Conservation (phyloP, 2,797 vertebrate species). For the Cygnus olor region DNA sequence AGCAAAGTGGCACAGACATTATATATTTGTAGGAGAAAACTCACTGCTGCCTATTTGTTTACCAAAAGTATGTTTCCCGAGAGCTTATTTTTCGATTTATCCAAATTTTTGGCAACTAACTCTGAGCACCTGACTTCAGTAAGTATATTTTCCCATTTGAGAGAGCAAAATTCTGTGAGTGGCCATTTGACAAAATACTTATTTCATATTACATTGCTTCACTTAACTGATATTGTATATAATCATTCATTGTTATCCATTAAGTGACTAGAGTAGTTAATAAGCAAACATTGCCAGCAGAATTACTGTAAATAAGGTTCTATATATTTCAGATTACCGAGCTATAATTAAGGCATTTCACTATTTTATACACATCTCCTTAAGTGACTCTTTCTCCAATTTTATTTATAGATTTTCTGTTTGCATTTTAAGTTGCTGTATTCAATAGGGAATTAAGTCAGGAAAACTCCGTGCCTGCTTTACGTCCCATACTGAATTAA, state of each 20-base stretch:
- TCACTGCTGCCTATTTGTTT: conserved; percentile 29
- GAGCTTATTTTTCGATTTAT: neutral
- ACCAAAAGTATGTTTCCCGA: conserved; percentile 1
- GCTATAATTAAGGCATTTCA: conserved; percentile 68
- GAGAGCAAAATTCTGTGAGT: conserved; percentile 23
- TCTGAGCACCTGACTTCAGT: conserved; percentile 47
- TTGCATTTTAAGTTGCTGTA: conserved; percentile 66
- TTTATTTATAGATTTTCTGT: conserved; percentile 70
- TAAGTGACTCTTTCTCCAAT: conserved; percentile 33
- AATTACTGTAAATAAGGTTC: conserved; percentile 61
- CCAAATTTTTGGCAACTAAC: conserved; percentile 22
- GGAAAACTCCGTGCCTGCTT: conserved; percentile 55
- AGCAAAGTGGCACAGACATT: neutral
- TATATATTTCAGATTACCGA: conserved; percentile 48
- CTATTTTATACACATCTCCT: conserved; percentile 64
- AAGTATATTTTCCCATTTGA: conserved; percentile 1
- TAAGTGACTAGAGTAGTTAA: conserved; percentile 56
- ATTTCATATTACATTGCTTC: conserved; percentile 16
- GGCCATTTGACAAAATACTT: conserved; percentile 33
- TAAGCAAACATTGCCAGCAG: conserved; percentile 38
- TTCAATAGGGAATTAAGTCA: conserved; percentile 61
- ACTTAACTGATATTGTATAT: conserved; percentile 22
- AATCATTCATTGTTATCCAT: conserved; percentile 58
- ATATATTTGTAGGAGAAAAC: neutral
- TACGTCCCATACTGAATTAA: conserved; percentile 71